Percentiles rank a stretch among this genome's conserved stretches.
Conservation (phyloP, 2,797 vertebrate species). For the Cirrhinus mrigala region DNA sequence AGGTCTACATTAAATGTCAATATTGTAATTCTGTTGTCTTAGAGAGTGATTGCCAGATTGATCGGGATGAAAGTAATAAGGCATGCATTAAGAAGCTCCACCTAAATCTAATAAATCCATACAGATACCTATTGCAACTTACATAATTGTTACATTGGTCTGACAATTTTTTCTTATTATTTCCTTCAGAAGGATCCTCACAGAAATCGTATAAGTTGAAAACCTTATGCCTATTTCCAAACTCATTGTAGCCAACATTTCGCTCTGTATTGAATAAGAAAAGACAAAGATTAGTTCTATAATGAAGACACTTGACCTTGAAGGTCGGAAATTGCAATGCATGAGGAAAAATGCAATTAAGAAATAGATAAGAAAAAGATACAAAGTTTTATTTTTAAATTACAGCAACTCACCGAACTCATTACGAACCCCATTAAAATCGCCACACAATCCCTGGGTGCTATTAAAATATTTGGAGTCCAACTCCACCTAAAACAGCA, state of each 20-base stretch:
- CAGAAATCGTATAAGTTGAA: conserved; percentile 79
- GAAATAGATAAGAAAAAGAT: not conserved
- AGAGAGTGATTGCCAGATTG: not conserved
- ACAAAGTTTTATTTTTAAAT: not conserved
- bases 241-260: conserved; percentile 80
- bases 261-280: conserved; percentile 67
- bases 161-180: conserved; percentile 49
- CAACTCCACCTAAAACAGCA: conserved; percentile 83
- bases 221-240: conserved; percentile 89
- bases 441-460: conserved; percentile 96
- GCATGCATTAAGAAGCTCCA: not conserved
- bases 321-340: not conserved
- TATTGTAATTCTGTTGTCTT: not conserved
- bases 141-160: conserved; percentile 68
- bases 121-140: not conserved
- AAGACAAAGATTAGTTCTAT: not conserved
- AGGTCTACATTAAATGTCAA: not conserved
- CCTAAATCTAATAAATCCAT: not conserved
- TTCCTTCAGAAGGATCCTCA: conserved; percentile 83
- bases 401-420: conserved; percentile 83
- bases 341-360: not conserved
- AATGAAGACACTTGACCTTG: conserved; percentile 2
- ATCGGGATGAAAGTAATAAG: not conserved
- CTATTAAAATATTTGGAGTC: conserved; percentile 83
- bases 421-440: conserved; percentile 87